phyloP scores from a whole-genome alignment of 2,888 invertebrate genomes.

The Caenorhabditis macrosperma region DNA sequence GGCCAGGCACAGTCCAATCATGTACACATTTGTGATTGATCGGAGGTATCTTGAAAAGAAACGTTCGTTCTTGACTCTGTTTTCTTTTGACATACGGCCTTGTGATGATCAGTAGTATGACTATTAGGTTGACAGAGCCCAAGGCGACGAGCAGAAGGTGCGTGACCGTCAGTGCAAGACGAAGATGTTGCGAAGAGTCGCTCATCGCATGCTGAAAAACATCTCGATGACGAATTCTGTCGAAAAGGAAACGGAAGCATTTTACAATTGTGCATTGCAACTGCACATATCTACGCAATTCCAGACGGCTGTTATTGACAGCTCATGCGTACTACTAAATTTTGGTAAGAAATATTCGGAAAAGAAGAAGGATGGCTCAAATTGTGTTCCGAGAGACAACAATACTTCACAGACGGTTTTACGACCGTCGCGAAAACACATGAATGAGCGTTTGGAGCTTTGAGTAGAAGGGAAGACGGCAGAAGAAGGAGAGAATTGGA shows the following conservation, averaged over 20 bases:
- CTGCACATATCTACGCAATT: slow-evolving; percentile 39
- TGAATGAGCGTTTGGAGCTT: not conserved
- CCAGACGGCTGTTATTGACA: slow-evolving; percentile 36
- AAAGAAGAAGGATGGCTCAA: not conserved
- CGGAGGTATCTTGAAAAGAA: slow-evolving; percentile 75
- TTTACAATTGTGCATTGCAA: slow-evolving; percentile 25
- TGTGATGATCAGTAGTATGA: slow-evolving; percentile 74
- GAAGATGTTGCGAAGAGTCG: slow-evolving; percentile 68
- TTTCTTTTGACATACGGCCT: no score
- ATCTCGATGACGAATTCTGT: slow-evolving; percentile 12
- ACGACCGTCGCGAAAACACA: not conserved
- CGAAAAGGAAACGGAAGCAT: slow-evolving; percentile 21
- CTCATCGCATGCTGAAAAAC: slow-evolving; percentile 69
- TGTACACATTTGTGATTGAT: slow-evolving; percentile 79
- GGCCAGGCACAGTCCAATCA: slow-evolving; percentile 77
- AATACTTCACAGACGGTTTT: not conserved
- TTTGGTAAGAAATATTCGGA: not conserved
- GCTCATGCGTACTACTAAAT: slow-evolving; percentile 14
- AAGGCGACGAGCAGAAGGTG: slow-evolving; percentile 76
- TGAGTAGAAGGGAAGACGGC: not conserved
- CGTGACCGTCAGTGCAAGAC: slow-evolving; percentile 74
- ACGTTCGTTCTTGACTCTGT: no score
- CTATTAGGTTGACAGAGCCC: slow-evolving; percentile 76
- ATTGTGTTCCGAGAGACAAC: not conserved
- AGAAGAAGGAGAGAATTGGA: slow-evolving; percentile 1